phyloP scores from a whole-genome alignment of 2,113 vertebrate species.

The Prochilodus magdalenae region DNA sequence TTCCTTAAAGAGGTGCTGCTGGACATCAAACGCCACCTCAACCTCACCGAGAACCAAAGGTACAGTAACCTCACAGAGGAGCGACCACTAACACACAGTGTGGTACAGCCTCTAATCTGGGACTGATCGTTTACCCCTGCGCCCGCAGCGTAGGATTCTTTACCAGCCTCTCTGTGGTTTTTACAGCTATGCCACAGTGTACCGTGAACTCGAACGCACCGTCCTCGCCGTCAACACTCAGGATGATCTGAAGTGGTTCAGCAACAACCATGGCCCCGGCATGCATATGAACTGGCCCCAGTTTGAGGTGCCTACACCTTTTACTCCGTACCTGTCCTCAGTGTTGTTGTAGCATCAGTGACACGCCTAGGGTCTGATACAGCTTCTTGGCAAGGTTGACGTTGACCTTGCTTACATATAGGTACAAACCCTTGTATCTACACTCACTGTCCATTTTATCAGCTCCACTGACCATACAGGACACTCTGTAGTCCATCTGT shows the following conservation, averaged over 20 bases:
- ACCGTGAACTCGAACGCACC: constrained; percentile 93
- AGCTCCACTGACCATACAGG: too few species aligned
- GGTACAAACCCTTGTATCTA: too few species aligned
- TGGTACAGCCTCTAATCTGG: too few species aligned
- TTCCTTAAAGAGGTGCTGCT: constrained; percentile 96
- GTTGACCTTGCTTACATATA: too few species aligned
- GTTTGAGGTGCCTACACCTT: constrained; percentile 85
- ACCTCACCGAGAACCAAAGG: constrained; percentile 94
- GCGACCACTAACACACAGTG: too few species aligned
- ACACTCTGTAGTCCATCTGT: too few species aligned
- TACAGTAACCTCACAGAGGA: neutral
- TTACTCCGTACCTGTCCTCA: neutral
- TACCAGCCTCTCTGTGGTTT: constrained; percentile 41
- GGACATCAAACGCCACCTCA: constrained; percentile 97
- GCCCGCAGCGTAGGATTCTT: neutral
- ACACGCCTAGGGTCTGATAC: neutral
- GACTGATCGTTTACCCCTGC: neutral
- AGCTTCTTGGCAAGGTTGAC: neutral
- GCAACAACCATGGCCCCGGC: constrained; percentile 89
- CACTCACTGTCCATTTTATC: too few species aligned
- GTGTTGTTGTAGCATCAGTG: neutral
- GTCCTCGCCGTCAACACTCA: constrained; percentile 89
- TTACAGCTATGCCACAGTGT: constrained; percentile 88
- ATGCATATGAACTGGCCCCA: constrained; percentile 99
- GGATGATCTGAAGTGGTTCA: constrained; percentile 99